Conservation (phyloP, 1,140 invertebrate genomes). For the Macrobrachium nipponense region DNA sequence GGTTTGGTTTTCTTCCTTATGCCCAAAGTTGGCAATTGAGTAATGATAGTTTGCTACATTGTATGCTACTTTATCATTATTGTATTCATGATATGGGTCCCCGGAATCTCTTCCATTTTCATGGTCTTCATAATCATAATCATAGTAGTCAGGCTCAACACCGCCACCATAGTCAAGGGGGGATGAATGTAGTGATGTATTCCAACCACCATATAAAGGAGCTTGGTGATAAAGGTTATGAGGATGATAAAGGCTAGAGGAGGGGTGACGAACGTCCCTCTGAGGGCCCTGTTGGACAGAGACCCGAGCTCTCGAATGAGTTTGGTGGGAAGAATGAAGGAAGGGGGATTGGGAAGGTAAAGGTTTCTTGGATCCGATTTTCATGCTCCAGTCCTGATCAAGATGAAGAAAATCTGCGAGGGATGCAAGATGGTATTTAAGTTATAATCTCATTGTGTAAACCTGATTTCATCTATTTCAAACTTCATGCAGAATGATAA, state of each 20-base stretch:
- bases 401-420: slow-evolving; percentile 33
- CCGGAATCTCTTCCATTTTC: neutral
- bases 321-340: neutral
- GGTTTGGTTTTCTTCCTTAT: neutral
- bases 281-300: too few relatives aligned
- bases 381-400: slow-evolving; percentile 56
- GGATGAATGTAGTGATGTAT: neutral
- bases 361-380: slow-evolving; percentile 18
- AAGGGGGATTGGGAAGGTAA: slow-evolving; percentile 26
- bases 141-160: neutral
- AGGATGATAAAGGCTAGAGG: neutral
- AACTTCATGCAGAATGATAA: too few relatives aligned
- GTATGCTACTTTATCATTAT: neutral
- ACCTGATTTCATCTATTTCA: too few relatives aligned
- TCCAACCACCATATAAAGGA: neutral
- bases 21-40: neutral
- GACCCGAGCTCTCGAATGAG: neutral
- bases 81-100: neutral
- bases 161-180: neutral
- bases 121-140: slow-evolving; percentile 6
- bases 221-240: neutral
- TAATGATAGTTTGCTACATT: neutral
- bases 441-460: too few relatives aligned
- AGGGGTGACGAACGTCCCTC: neutral
- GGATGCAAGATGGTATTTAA: neutral